These are phyloP conservation scores for Criorhina ranunculi DNA, from an alignment of 2,888 invertebrate species.

Conservation along the genomic window DNA sequence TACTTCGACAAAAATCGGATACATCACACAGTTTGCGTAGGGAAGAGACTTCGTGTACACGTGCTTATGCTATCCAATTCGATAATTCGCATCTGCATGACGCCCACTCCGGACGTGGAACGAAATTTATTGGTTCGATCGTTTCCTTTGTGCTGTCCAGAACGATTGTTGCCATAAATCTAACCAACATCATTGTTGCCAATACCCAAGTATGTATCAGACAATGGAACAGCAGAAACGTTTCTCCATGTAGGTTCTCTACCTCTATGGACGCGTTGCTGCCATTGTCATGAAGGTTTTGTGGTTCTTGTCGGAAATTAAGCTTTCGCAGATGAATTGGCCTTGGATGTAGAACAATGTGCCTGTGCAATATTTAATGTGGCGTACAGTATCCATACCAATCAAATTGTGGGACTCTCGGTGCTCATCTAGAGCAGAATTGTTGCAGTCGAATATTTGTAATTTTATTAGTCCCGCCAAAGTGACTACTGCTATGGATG, in stretches of 20 bases:
- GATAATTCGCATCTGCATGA: slow-evolving; percentile 59
- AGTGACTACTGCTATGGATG: slow-evolving; percentile 24
- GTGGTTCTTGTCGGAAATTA: slow-evolving; percentile 72
- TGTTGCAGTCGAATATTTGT: slow-evolving; percentile 41
- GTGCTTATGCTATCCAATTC: slow-evolving; percentile 32
- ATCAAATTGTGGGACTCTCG: slow-evolving; percentile 28
- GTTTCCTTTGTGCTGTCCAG: slow-evolving; percentile 34
- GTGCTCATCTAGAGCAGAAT: slow-evolving; percentile 4
- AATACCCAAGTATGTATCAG: slow-evolving; percentile 27
- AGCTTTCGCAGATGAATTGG: slow-evolving; percentile 67
- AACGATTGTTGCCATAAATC: slow-evolving; percentile 63
- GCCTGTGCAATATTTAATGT: slow-evolving; percentile 47
- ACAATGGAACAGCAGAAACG: slow-evolving; percentile 22
- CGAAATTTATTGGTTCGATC: slow-evolving; percentile 68
- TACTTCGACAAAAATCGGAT: slow-evolving; percentile 36
- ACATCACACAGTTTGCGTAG: slow-evolving; percentile 10
- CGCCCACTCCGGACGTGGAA: slow-evolving; percentile 28
- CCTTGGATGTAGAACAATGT: slow-evolving; percentile 37
- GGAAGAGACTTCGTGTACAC: neutral
- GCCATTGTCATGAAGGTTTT: slow-evolving; percentile 41
- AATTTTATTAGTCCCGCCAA: slow-evolving; percentile 58
- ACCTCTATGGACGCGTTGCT: neutral
- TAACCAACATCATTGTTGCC: slow-evolving; percentile 50
- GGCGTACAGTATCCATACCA: slow-evolving; percentile 50
- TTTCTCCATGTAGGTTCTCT: neutral